Evolutionary conservation across 1,140 invertebrate genomes (phyloP), one percentile per base, ranked within the genome.

Genomic region (Oncopeltus fasciatus): DNA sequence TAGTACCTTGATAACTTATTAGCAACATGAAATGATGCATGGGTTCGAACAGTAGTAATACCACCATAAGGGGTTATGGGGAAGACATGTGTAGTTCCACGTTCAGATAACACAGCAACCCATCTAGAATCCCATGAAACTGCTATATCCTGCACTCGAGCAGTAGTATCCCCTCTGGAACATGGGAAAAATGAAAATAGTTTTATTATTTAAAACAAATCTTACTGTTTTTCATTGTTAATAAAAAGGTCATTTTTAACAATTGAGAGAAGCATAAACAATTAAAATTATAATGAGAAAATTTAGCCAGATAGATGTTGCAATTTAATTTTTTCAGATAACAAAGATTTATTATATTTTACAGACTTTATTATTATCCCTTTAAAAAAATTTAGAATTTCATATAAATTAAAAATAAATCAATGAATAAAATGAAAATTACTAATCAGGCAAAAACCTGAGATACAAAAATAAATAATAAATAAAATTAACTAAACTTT

Each of bases 31-130:
- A 88, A 81, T 31, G 87, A 88, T 38, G 88, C 88, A 75, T 99
- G 95, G 9, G 95, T 98, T 63, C 95, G 80, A 27, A 93, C 83
- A 61, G 87, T 91, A 53, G 92, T 83, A 59, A 85, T 79, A 63
- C 93, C 96, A 65, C 95, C 96, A 72, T 98, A 98, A n/a, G 94
- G 90, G 24, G 91, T 94, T 11, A 98, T 85, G 1, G 95, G 92
- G 77, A 98, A 98, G 49, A 98, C 85, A 73, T 99, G 96, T 18
- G 94, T 96, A 1, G 95, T 98, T 61, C 95, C 95, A 64, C 95
- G 83, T 66, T 95, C 78, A 5, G 95, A 97, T 26, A 90, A 92
- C 1, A 98, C 84, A 16, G 93, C 88, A 11, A 93, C 85, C 95
- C 95, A 99, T 57, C 96, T 84, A 46, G 90, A 92, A 74, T 98